Conservation (phyloP, 1,140 invertebrate species). For the Cherax destructor region DNA sequence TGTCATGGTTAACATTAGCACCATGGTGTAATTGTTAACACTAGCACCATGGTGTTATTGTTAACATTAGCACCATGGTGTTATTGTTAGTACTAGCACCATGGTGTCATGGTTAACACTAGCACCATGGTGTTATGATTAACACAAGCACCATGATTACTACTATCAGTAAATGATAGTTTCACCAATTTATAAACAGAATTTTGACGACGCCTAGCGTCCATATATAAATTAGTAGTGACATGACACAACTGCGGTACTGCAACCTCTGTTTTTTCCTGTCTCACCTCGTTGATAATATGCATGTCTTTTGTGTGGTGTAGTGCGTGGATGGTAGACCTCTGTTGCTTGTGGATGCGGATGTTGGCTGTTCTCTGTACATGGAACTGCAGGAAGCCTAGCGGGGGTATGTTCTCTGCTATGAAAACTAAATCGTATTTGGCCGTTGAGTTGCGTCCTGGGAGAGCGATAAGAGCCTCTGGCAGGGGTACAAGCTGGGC, state of each 20-base stretch:
- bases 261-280: no score
- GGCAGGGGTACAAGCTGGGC: conserved; percentile 82
- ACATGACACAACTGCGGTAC: no score
- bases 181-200: background rate
- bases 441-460: conserved; percentile 80
- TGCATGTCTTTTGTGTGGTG: background rate
- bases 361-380: conserved; percentile 51
- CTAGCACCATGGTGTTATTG: no score
- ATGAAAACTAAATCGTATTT: conserved; percentile 82
- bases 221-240: background rate
- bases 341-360: conserved; percentile 37
- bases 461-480: conserved; percentile 79
- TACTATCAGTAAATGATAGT: no score
- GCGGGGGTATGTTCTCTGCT: conserved; percentile 75
- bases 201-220: background rate
- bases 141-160: no score
- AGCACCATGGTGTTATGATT: no score
- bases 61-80: no score
- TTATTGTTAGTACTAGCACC: no score
- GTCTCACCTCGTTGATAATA: background rate
- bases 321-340: conserved; percentile 25
- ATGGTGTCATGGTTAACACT: no score
- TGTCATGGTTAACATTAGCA: no score
- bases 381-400: conserved; percentile 71
- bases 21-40: no score